These are phyloP conservation scores for Onchidella celtica DNA, from an alignment of 2,888 invertebrate species.

Conservation along the genomic window DNA sequence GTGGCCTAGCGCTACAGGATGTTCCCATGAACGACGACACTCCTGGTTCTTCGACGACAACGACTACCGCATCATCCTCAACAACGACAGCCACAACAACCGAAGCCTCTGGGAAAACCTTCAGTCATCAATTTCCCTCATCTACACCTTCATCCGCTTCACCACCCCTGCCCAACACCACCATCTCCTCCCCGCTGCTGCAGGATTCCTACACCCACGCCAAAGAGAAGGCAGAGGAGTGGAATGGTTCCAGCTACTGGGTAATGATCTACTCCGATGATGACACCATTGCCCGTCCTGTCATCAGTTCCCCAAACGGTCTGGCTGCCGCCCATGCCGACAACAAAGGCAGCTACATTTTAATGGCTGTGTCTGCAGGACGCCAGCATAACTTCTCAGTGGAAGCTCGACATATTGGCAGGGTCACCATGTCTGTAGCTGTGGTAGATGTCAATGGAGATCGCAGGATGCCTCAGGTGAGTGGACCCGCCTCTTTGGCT, in stretches of 20 bases:
- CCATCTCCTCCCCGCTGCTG: not conserved
- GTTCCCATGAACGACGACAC: not conserved
- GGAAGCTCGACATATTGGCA: constrained; percentile 71
- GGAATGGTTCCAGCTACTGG: constrained; percentile 38
- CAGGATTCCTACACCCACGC: no score
- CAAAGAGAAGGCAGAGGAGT: not conserved
- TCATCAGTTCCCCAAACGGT: constrained; percentile 22
- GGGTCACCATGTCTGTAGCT: constrained; percentile 70
- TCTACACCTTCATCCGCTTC: constrained; percentile 1
- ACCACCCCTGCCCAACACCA: not conserved
- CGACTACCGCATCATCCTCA: not conserved
- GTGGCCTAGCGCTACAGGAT: not conserved
- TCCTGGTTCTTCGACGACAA: constrained; percentile 16
- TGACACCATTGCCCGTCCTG: constrained; percentile 52
- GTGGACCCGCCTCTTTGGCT: not conserved
- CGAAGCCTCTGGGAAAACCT: not conserved
- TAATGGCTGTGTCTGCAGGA: constrained; percentile 49
- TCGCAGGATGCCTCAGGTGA: constrained; percentile 36
- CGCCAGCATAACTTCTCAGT: constrained; percentile 54
- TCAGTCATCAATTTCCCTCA: not conserved
- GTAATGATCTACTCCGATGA: constrained; percentile 56
- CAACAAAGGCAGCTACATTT: constrained; percentile 37
- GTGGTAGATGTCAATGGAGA: constrained; percentile 57
- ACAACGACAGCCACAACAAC: not conserved
- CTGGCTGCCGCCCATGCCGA: constrained; percentile 12